These are phyloP conservation scores for Erythrocercus mccallii DNA, from an alignment of 2,113 vertebrate species.

Conservation along the genomic window DNA sequence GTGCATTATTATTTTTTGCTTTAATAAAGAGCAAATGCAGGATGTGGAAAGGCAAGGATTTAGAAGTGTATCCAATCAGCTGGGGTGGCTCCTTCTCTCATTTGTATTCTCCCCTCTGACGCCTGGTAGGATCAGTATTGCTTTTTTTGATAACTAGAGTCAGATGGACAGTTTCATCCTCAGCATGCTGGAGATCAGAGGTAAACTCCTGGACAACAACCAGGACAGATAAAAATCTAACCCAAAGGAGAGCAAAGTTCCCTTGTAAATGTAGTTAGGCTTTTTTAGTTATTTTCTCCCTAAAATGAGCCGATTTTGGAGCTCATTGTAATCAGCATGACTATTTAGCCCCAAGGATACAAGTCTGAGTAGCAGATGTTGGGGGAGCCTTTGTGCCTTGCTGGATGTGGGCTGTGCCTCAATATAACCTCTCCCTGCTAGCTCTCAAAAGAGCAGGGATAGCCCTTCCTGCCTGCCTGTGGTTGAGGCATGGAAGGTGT, in stretches of 20 bases:
- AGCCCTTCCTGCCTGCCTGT: background rate
- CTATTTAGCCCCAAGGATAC: background rate
- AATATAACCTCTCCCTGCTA: background rate
- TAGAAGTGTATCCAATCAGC: background rate
- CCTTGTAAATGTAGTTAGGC: background rate
- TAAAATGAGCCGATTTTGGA: background rate
- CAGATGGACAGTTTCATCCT: conserved; percentile 17
- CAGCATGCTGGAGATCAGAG: background rate
- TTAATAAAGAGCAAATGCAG: conserved; percentile 17
- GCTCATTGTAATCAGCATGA: background rate
- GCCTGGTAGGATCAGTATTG: background rate
- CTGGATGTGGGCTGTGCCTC: background rate
- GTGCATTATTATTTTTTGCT: conserved; percentile 14
- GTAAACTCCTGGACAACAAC: background rate
- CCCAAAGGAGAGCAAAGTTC: background rate
- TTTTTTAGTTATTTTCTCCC: background rate
- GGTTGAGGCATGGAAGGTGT: background rate
- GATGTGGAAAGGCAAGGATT: conserved; percentile 8
- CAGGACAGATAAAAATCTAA: background rate
- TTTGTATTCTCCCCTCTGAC: conserved; percentile 7
- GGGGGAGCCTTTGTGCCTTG: background rate
- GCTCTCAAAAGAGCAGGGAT: background rate
- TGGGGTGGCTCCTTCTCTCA: background rate
- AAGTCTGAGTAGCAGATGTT: background rate
- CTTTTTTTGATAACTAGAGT: conserved; percentile 14